A percentile compares a stretch with the other conserved stretches of the same genome.
Conservation (phyloP, 2,797 vertebrate genomes). For the Cyclura pinguis region DNA sequence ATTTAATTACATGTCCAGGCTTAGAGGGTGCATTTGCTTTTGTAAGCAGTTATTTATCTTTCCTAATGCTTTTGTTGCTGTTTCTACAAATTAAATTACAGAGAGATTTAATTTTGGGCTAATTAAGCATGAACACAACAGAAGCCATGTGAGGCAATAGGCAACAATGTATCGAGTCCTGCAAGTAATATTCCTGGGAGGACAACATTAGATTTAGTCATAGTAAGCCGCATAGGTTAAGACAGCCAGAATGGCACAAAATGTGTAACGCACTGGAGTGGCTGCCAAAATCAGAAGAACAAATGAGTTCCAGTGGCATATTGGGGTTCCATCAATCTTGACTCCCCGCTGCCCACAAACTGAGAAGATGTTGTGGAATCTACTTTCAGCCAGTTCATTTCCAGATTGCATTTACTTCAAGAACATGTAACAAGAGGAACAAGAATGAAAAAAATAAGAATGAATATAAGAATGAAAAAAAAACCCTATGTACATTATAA, state of each 20-base stretch:
- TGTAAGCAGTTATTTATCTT: conserved; percentile 78
- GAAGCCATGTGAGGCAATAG: background rate
- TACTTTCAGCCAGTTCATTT: background rate
- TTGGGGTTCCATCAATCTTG: background rate
- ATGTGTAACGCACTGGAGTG: background rate
- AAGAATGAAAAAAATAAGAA: too few relatives aligned
- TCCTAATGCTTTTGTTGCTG: conserved; percentile 74
- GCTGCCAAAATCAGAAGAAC: background rate
- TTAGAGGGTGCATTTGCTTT: conserved; percentile 72
- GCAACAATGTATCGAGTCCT: background rate
- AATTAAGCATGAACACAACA: conserved; percentile 64
- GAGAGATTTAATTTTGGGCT: conserved; percentile 76
- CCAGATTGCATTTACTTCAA: background rate
- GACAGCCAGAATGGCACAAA: conserved; percentile 20
- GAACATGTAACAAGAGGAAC: background rate
- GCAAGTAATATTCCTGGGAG: background rate
- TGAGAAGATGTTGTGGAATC: too few relatives aligned
- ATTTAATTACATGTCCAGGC: conserved; percentile 75
- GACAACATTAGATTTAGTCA: background rate
- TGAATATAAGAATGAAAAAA: too few relatives aligned
- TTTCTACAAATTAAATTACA: conserved; percentile 75
- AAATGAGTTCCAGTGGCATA: background rate
- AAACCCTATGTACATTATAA: background rate
- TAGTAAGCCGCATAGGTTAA: conserved; percentile 9
- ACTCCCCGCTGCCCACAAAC: too few relatives aligned